phyloP scores from a whole-genome alignment of 2,797 vertebrate genomes.

The Gambelia wislizenii region DNA sequence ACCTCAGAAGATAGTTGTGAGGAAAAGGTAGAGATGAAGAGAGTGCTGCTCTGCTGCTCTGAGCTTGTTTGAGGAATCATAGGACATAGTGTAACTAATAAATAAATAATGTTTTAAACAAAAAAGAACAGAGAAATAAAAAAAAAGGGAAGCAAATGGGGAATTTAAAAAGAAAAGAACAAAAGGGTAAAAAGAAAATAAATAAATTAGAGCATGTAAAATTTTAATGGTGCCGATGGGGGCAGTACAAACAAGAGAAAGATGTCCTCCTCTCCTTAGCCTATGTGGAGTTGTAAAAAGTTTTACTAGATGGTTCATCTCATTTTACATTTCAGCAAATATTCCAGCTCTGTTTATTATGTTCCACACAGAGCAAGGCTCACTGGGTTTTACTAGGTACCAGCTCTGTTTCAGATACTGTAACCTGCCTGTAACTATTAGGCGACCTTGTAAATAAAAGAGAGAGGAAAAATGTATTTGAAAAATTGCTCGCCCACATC shows the following conservation, averaged over 20 bases:
- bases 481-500: not conserved
- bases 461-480: not conserved
- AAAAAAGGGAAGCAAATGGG: not conserved
- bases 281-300: not conserved
- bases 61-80: not conserved
- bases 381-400: not conserved
- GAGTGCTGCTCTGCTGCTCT: not conserved
- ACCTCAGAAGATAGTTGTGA: not conserved
- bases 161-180: not conserved
- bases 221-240: not conserved
- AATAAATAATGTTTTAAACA: not conserved
- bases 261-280: not conserved
- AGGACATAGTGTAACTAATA: not conserved
- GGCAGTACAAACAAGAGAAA: not conserved
- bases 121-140: not conserved
- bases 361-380: not conserved
- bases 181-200: not conserved
- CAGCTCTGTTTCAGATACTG: not conserved
- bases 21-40: not conserved
- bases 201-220: not conserved
- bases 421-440: not conserved
- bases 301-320: not conserved
- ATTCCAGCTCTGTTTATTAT: not conserved
- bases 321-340: not conserved
- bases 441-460: not conserved